Evolutionary conservation across 2,888 invertebrate species (phyloP).

Genomic region (Rapana venosa): DNA sequence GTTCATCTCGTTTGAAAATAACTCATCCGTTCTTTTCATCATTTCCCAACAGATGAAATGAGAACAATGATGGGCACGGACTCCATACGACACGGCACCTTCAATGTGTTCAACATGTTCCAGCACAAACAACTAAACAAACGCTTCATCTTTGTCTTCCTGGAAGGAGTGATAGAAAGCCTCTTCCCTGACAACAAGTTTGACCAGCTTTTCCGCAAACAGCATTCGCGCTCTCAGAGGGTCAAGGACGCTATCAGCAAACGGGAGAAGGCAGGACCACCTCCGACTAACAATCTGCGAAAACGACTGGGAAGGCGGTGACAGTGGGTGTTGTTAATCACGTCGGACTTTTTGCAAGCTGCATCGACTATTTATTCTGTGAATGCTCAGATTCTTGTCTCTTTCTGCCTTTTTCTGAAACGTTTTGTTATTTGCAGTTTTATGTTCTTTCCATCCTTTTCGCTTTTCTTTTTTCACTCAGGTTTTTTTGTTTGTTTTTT

Average conservation of each 20-base stretch:
- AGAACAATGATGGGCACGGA: conserved; percentile 93
- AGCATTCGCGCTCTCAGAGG: conserved; percentile 82
- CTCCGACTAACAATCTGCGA: neutral
- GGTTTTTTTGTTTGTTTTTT: neutral
- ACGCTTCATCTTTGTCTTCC: conserved; percentile 88
- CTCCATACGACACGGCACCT: conserved; percentile 89
- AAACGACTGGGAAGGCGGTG: conserved; percentile 30
- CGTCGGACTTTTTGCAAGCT: neutral
- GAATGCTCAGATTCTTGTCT: neutral
- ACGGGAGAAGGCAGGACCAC: neutral
- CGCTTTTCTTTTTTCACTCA: neutral
- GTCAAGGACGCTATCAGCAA: conserved; percentile 36
- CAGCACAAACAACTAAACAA: conserved; percentile 91
- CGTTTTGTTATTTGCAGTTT: neutral
- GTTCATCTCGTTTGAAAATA: neutral
- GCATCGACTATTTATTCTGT: too few relatives aligned
- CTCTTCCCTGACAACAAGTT: conserved; percentile 90
- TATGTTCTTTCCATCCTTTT: neutral
- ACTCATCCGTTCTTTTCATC: neutral
- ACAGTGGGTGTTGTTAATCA: neutral
- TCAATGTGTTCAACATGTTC: conserved; percentile 91
- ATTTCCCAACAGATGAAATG: conserved; percentile 86
- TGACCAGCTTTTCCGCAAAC: conserved; percentile 84
- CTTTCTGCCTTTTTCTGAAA: neutral
- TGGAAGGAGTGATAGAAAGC: conserved; percentile 89